Evolutionary conservation across 2,797 vertebrate genomes (phyloP).

Genomic region (Margarornis squamiger): DNA sequence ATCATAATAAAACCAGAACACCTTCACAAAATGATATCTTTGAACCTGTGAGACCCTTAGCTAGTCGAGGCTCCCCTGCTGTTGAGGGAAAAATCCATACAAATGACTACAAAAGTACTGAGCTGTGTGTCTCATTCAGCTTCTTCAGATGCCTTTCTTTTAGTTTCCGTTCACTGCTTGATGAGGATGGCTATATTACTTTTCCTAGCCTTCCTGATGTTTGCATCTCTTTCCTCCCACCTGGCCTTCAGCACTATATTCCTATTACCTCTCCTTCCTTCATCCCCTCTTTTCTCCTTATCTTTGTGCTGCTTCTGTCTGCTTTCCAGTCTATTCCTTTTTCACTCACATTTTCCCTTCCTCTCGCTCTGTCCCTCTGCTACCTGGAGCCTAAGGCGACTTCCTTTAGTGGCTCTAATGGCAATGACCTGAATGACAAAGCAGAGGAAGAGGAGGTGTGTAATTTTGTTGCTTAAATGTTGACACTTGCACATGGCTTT

Average conservation of each 20-base stretch:
- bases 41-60: neutral
- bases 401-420: slow-evolving; percentile 65
- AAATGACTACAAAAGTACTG: slow-evolving; percentile 24
- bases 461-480: slow-evolving; percentile 79
- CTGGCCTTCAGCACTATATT: slow-evolving; percentile 79
- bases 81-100: slow-evolving; percentile 1
- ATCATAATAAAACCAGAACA: neutral
- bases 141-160: slow-evolving; percentile 76
- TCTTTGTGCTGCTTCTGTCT: slow-evolving; percentile 89
- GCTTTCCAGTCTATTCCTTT: slow-evolving; percentile 89
- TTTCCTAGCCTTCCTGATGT: slow-evolving; percentile 79
- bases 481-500: slow-evolving; percentile 32
- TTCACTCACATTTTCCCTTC: slow-evolving; percentile 88
- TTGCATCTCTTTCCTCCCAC: slow-evolving; percentile 78
- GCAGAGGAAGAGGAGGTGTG: slow-evolving; percentile 87
- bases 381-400: slow-evolving; percentile 87
- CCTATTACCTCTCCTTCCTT: slow-evolving; percentile 86
- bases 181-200: slow-evolving; percentile 76
- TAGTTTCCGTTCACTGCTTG: slow-evolving; percentile 75
- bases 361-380: slow-evolving; percentile 91
- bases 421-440: slow-evolving; percentile 74
- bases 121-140: slow-evolving; percentile 70
- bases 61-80: slow-evolving; percentile 14
- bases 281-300: slow-evolving; percentile 87
- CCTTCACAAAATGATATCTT: neutral